A percentile compares a stretch with the other conserved stretches of the same genome.
Conservation (phyloP, 2,888 invertebrate genomes). For the Osmoderma eremita region DNA sequence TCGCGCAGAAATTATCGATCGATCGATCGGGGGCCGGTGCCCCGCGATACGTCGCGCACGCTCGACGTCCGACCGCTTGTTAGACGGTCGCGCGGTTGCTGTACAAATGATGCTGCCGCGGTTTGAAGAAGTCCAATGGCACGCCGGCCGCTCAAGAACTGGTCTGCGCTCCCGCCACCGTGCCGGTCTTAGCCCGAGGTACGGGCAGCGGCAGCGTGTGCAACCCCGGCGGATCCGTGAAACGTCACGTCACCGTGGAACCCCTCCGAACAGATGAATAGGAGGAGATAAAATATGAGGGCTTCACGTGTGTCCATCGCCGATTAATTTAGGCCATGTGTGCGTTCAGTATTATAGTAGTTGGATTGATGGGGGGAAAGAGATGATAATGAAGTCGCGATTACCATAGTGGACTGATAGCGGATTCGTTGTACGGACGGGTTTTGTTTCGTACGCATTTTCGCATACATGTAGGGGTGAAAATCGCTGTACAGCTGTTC, state of each 20-base stretch:
- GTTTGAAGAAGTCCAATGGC: slow-evolving; percentile 46
- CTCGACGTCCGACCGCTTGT: slow-evolving; percentile 47
- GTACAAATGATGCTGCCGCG: slow-evolving; percentile 53
- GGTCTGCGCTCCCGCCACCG: slow-evolving; percentile 54
- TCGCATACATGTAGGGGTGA: not conserved
- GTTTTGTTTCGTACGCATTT: slow-evolving; percentile 11
- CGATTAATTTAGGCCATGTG: slow-evolving; percentile 20
- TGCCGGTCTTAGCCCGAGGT: slow-evolving; percentile 20
- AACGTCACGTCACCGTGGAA: too few relatives aligned
- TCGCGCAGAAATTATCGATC: slow-evolving; percentile 3
- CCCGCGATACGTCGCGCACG: slow-evolving; percentile 11
- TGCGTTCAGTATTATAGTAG: not conserved
- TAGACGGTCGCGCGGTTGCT: slow-evolving; percentile 53
- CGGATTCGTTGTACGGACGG: slow-evolving; percentile 1
- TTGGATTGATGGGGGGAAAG: not conserved
- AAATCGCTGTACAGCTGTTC: slow-evolving; percentile 4
- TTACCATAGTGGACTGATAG: slow-evolving; percentile 22
- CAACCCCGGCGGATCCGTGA: slow-evolving; percentile 11
- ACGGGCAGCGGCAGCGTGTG: too few relatives aligned
- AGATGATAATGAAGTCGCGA: slow-evolving; percentile 12
- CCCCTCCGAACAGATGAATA: slow-evolving; percentile 12
- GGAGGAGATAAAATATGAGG: slow-evolving; percentile 11
- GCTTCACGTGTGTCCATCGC: slow-evolving; percentile 21
- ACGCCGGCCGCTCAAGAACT: slow-evolving; percentile 50
- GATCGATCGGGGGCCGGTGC: not conserved